phyloP scores from a whole-genome alignment of 2,888 invertebrate genomes.

The Drosophila ochracea region DNA sequence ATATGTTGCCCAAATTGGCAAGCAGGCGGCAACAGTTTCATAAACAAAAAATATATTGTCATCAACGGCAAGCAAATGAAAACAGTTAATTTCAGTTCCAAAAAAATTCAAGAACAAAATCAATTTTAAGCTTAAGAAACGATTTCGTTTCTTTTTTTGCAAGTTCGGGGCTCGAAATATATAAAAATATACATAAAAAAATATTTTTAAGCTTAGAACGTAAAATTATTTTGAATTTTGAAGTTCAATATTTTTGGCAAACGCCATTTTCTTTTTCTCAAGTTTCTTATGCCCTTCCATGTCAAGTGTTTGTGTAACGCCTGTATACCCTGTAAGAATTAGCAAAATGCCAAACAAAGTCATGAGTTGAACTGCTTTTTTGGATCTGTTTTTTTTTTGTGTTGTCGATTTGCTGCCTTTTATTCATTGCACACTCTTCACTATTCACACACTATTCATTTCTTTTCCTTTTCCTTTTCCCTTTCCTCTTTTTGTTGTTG shows the following conservation, averaged over 20 bases:
- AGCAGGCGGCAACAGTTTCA: slow-evolving; percentile 37
- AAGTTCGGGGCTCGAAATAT: not conserved
- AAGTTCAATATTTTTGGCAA: not conserved
- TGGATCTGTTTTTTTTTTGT: not conserved
- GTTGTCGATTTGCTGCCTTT: slow-evolving; percentile 18
- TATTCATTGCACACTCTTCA: not conserved
- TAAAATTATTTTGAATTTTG: not conserved
- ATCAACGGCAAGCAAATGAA: not conserved
- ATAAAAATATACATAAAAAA: too few species aligned
- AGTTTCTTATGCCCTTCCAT: not conserved
- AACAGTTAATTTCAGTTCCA: not conserved
- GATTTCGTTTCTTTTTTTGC: not conserved
- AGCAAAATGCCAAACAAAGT: slow-evolving; percentile 24
- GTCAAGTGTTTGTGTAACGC: slow-evolving; percentile 11
- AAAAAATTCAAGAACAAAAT: not conserved
- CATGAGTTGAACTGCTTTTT: not conserved
- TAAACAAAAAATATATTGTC: not conserved
- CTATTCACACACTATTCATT: slow-evolving; percentile 5
- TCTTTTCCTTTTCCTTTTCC: slow-evolving; percentile 21
- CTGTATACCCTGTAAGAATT: not conserved
- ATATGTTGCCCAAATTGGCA: slow-evolving; percentile 13
- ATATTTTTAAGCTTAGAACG: too few species aligned
- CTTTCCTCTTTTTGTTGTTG: slow-evolving; percentile 13
- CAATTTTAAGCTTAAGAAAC: not conserved
- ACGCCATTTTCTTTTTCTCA: not conserved